Evolutionary conservation across 1,140 invertebrate genomes (phyloP), one percentile per base, ranked within the genome.

Genomic region (Panonychus citri): DNA sequence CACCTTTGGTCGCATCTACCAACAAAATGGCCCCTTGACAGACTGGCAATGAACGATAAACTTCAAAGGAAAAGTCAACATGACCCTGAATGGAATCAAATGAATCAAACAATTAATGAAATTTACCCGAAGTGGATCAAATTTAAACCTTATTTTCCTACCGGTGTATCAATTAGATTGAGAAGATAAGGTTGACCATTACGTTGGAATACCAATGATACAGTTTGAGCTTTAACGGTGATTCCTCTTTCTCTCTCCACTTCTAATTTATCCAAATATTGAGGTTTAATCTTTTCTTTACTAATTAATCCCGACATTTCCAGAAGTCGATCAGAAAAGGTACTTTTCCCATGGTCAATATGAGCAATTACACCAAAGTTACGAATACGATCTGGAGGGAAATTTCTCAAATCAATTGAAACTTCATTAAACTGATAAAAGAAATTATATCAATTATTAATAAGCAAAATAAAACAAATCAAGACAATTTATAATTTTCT

Each of bases 61-160:
- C 93, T 77, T 98, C 93, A 73, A 87, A 94, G 4, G 83, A 81
- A 72, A 98, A 98, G 70, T 98, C 94, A 13, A 96, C 91, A 76
- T 98, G 94, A 26, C 94, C 94, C 72, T 73, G 51, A n/a, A n/a
- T 28, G 28, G 15, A 27, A 27, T 5, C 24, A 46, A 57, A 49
- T 61, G 42, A 50, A 55, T 51, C 30, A 42, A 15, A 25, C 17
- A 39, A 30, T 53, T 28, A 42, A 13, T 53, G 8, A 21, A 7
- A 19, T 7, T n/a, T n/a, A n/a, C 49, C 39, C 30, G 43, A 27
- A 49, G n/a, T n/a, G n/a, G n/a, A 40, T 24, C 56, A 15, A 39
- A 17, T 56, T n/a, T 42, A 26, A 54, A 24, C 0, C 17, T 24
- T 21, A 57, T 51, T 46, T 54, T 54, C 62, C 63, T 65, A 73